A percentile compares a stretch with the other conserved stretches of the same genome.
Evolutionary conservation across 2,888 invertebrate genomes (phyloP).

Genomic region (Cloeon dipterum): DNA sequence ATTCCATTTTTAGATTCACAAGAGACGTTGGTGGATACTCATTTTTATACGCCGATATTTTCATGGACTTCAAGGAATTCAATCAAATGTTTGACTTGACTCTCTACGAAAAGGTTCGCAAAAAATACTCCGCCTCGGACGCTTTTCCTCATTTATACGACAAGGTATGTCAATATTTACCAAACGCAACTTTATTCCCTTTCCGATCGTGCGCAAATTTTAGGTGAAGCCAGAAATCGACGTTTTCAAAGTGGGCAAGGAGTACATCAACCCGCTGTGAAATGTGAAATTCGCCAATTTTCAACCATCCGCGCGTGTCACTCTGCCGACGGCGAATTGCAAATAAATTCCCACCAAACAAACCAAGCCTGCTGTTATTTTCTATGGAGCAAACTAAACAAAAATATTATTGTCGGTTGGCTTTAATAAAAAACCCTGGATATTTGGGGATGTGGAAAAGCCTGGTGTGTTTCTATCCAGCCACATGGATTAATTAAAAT

Average conservation of each 20-base stretch:
- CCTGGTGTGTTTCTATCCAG: too few relatives aligned
- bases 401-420: too few relatives aligned
- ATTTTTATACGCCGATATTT: constrained; percentile 45
- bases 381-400: too few relatives aligned
- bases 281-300: too few relatives aligned
- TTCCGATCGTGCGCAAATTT: background rate
- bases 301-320: too few relatives aligned
- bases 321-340: too few relatives aligned
- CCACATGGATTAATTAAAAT: too few relatives aligned
- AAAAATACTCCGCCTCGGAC: constrained; percentile 29
- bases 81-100: constrained; percentile 42
- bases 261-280: constrained; percentile 8
- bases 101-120: constrained; percentile 33
- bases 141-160: constrained; percentile 41
- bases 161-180: constrained; percentile 20
- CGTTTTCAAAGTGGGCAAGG: constrained; percentile 29
- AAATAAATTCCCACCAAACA: too few relatives aligned
- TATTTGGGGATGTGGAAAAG: too few relatives aligned
- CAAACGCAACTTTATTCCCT: too few relatives aligned
- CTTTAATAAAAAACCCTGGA: too few relatives aligned
- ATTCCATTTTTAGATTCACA: constrained; percentile 28
- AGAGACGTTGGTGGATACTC: constrained; percentile 40
- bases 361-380: too few relatives aligned
- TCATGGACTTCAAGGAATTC: constrained; percentile 38
- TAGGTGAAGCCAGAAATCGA: constrained; percentile 35